Base-by-base conservation (phyloP, 2,113 vertebrate genomes). In the Daubentonia madagascariensis region DNA sequence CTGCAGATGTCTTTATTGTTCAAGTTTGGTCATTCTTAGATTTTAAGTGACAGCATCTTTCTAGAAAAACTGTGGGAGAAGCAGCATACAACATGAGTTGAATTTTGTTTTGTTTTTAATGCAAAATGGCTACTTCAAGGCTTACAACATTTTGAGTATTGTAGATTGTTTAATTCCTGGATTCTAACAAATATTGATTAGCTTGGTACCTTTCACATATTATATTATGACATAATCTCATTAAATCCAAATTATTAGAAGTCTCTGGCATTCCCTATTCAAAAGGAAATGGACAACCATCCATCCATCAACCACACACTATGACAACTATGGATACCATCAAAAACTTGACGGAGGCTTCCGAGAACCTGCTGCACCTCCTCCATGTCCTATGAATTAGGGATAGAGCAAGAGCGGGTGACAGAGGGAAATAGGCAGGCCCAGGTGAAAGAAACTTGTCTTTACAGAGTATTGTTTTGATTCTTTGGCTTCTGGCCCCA, bases 231-330 rank as follows among this genome's bases (percentile, higher is more conserved):
- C 52, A 59, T 70, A 84, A 52, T 92, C 70, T 93, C 59, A 91
- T 78, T 89, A 93, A 83, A 96, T 52, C 30, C 57, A 86, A 63
- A 72, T 57, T 85, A 92, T 68, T 70, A 88, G 76, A 93, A 63
- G 35, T 57, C 20, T 86, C 89, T 70, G 83, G 87, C 78, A 89
- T 88, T 92, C 90, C 37, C 35, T 81, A 22, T 37, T 48, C 70
- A 50, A 70, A 97, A 25, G 54, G 67, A 91, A 80, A 70, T 20
- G 37, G 83, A 81, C 92, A 67, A 48, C 20, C 28, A 11, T 89
- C 70, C 30, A 63, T 61, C 88, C 54, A 83, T 61, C 83, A 83
- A 72, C 40, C 67, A 50, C 32, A 70, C 12, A 76, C 78, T 30
- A 6, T 48, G 48, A 54, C 63, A 78, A 45, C 45, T 35, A 43